Percentiles rank a stretch among this genome's conserved stretches.
Evolutionary conservation across 2,888 invertebrate genomes (phyloP).

Genomic region (Leptopilina syphax): DNA sequence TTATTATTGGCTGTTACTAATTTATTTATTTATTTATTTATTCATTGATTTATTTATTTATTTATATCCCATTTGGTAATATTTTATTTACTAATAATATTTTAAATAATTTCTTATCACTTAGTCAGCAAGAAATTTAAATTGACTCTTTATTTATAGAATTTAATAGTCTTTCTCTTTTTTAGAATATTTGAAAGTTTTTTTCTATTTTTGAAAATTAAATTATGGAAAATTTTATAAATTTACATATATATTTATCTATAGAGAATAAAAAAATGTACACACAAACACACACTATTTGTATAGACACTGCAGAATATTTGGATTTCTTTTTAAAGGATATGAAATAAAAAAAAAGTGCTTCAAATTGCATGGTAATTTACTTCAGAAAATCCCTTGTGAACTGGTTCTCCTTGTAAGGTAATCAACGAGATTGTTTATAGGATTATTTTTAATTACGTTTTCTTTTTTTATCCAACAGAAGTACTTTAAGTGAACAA

Average conservation of each 20-base stretch:
- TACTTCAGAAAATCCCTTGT: conserved; percentile 24
- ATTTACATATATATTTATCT: too few relatives aligned
- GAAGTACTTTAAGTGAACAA: too few relatives aligned
- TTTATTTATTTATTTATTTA: too few relatives aligned
- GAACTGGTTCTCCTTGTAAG: background rate
- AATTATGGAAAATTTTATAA: background rate
- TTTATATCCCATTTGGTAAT: too few relatives aligned
- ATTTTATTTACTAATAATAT: too few relatives aligned
- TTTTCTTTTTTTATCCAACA: background rate
- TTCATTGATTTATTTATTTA: too few relatives aligned
- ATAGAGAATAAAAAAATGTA: conserved; percentile 1
- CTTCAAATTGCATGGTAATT: conserved; percentile 25
- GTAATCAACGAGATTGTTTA: background rate
- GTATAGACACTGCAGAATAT: conserved; percentile 14
- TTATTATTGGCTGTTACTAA: too few relatives aligned
- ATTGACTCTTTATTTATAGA: too few relatives aligned
- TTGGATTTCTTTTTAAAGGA: conserved; percentile 19
- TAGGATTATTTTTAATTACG: background rate
- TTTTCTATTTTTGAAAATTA: background rate
- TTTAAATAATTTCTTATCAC: too few relatives aligned
- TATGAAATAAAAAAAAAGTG: conserved; percentile 31
- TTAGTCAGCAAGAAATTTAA: too few relatives aligned
- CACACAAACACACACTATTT: conserved; percentile 4
- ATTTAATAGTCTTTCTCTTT: too few relatives aligned
- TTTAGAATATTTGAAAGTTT: too few relatives aligned